A percentile compares a stretch with the other conserved stretches of the same genome.
These are phyloP conservation scores for Noctua fimbriata DNA, from an alignment of 2,888 invertebrate genomes.

Conservation along the genomic window DNA sequence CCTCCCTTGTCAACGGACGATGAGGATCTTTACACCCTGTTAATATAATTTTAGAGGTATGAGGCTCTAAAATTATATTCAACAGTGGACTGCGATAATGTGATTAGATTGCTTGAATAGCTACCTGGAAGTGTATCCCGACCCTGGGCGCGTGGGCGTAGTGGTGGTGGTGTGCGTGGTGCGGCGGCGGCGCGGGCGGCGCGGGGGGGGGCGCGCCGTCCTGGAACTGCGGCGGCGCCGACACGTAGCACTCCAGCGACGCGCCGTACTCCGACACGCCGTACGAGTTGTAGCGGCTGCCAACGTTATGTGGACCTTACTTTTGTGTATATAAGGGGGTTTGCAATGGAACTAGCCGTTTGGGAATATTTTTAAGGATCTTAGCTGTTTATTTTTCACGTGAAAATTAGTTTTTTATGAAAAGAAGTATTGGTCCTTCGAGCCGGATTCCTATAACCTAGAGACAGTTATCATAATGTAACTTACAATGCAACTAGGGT, in stretches of 20 bases:
- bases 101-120: neutral
- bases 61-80: too few species aligned
- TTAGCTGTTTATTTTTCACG: neutral
- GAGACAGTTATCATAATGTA: neutral
- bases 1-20: neutral
- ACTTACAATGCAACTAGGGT: neutral
- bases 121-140: slow-evolving; percentile 88
- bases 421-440: neutral
- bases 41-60: too few species aligned
- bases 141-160: slow-evolving; percentile 75
- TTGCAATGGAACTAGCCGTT: neutral
- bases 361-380: neutral
- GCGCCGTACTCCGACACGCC: slow-evolving; percentile 72
- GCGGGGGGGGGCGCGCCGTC: slow-evolving; percentile 82
- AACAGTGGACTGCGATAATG: neutral
- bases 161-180: slow-evolving; percentile 66
- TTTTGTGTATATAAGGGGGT: neutral
- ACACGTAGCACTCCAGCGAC: slow-evolving; percentile 84
- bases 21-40: neutral
- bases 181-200: slow-evolving; percentile 57
- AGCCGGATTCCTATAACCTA: neutral
- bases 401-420: neutral
- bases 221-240: slow-evolving; percentile 89
- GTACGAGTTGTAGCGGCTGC: slow-evolving; percentile 81
- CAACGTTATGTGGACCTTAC: neutral